These are phyloP conservation scores for Dichetophora obliterata DNA, from an alignment of 2,888 invertebrate genomes.

Conservation along the genomic window DNA sequence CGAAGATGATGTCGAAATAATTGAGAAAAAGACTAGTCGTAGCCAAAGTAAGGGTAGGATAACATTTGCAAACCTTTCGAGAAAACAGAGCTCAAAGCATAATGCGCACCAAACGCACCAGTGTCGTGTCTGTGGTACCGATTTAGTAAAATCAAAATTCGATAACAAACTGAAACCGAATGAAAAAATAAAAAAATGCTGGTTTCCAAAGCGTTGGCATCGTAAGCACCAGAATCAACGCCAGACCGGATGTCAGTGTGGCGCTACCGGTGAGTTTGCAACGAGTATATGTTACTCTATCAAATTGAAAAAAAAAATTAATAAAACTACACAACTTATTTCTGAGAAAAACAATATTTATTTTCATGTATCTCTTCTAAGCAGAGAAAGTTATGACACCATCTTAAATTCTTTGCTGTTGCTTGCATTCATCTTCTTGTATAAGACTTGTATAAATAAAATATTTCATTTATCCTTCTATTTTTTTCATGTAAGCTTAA, in stretches of 20 bases:
- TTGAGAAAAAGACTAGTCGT: slow-evolving; percentile 62
- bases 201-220: slow-evolving; percentile 65
- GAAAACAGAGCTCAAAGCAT: slow-evolving; percentile 44
- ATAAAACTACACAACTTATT: background rate
- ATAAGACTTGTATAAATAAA: slow-evolving; percentile 1
- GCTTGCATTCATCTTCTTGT: slow-evolving; percentile 1
- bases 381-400: no score
- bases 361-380: no score
- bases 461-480: background rate
- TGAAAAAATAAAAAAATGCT: slow-evolving; percentile 61
- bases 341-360: background rate
- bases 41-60: slow-evolving; percentile 43
- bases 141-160: slow-evolving; percentile 41
- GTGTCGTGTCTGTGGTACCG: slow-evolving; percentile 62
- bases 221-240: slow-evolving; percentile 61
- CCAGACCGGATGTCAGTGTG: slow-evolving; percentile 66
- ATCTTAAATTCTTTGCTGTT: background rate
- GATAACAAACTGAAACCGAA: slow-evolving; percentile 39
- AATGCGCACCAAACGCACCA: slow-evolving; percentile 47
- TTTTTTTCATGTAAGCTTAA: background rate
- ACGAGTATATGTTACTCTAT: slow-evolving; percentile 14
- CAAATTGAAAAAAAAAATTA: slow-evolving; percentile 7
- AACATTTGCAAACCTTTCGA: slow-evolving; percentile 40
- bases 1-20: slow-evolving; percentile 66
- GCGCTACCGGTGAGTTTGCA: slow-evolving; percentile 68